A percentile compares a stretch with the other conserved stretches of the same genome.
These are phyloP conservation scores for Brevimyrus niger DNA, from an alignment of 2,113 vertebrate species.

Conservation along the genomic window DNA sequence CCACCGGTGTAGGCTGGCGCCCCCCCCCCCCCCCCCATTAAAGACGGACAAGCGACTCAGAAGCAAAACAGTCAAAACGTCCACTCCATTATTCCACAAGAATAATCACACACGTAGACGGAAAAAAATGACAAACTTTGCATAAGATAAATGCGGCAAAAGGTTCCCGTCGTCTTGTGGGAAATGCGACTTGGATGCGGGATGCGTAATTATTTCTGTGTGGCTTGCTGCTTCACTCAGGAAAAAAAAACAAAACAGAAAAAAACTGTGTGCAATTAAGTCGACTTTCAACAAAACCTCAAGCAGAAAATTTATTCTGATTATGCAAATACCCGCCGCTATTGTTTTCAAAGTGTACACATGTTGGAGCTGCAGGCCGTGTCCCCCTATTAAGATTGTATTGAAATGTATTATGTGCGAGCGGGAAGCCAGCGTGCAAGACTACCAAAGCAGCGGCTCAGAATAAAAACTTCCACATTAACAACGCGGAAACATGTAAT, in stretches of 20 bases:
- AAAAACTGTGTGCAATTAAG: constrained; percentile 64
- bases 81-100: constrained; percentile 75
- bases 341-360: constrained; percentile 73
- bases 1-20: constrained; percentile 66
- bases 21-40: constrained; percentile 79
- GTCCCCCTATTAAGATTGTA: constrained; percentile 51
- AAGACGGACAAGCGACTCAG: constrained; percentile 66
- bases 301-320: constrained; percentile 74
- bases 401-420: constrained; percentile 57
- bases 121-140: constrained; percentile 10
- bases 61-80: constrained; percentile 75
- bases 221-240: background rate
- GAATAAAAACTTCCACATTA: constrained; percentile 49
- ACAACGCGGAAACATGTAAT: constrained; percentile 63
- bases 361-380: constrained; percentile 50
- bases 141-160: background rate
- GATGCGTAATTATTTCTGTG: background rate
- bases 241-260: constrained; percentile 26
- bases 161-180: constrained; percentile 3
- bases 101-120: constrained; percentile 21
- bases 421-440: constrained; percentile 61
- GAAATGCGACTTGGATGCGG: constrained; percentile 11
- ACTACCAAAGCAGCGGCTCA: constrained; percentile 53
- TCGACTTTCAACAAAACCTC: constrained; percentile 67
- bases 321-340: constrained; percentile 68